These are phyloP conservation scores for Megaleporinus macrocephalus DNA, from an alignment of 2,113 vertebrate genomes.

Conservation along the genomic window DNA sequence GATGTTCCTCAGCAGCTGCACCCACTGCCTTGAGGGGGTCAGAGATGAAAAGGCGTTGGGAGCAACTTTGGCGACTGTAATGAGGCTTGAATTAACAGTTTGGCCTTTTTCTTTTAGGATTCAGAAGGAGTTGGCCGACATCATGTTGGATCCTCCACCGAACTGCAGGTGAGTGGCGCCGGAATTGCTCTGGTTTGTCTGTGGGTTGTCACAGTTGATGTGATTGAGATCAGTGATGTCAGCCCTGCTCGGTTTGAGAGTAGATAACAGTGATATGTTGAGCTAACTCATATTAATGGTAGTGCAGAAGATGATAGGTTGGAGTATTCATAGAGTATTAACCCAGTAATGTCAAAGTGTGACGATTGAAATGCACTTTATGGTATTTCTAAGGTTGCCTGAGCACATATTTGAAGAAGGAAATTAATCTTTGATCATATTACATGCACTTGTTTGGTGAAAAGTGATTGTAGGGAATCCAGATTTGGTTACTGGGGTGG, in stretches of 20 bases:
- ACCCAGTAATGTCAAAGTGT: too few relatives aligned
- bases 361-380: too few relatives aligned
- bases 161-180: constrained; percentile 88
- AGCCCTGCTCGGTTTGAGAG: not conserved
- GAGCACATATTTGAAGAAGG: too few relatives aligned
- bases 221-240: not conserved
- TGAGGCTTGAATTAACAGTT: not conserved
- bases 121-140: constrained; percentile 97
- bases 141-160: constrained; percentile 95
- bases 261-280: not conserved
- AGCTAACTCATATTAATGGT: not conserved
- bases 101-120: constrained; percentile 78
- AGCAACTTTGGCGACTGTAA: not conserved
- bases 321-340: too few relatives aligned
- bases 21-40: not conserved
- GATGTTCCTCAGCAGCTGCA: not conserved
- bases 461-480: too few relatives aligned
- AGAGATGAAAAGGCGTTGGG: not conserved
- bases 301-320: not conserved
- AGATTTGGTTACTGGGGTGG: too few relatives aligned
- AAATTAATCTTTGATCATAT: too few relatives aligned
- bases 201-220: not conserved
- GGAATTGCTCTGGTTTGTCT: not conserved
- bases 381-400: too few relatives aligned
- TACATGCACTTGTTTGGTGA: too few relatives aligned